Evolutionary conservation across 1,140 invertebrate species (phyloP).

Genomic region (Aethina tumida): DNA sequence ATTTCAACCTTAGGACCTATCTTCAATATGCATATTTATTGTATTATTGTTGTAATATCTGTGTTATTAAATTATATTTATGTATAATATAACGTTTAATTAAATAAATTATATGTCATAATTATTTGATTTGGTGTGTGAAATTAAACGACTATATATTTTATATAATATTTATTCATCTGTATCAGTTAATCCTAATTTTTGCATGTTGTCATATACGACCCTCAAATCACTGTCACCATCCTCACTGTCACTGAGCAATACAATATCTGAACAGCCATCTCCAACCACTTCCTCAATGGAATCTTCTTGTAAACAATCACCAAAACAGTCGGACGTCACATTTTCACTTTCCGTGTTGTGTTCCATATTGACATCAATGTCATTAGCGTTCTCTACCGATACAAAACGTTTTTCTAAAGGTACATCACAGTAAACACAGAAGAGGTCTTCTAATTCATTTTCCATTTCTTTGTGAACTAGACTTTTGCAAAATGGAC

Average conservation of each 20-base stretch:
- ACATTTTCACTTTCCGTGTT: conserved; percentile 7
- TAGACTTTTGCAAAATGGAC: conserved; percentile 23
- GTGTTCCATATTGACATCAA: conserved; percentile 4
- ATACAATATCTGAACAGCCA: no score
- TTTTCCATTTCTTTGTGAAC: conserved; percentile 22
- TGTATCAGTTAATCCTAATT: no score
- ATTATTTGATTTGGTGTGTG: no score
- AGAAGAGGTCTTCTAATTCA: conserved; percentile 17
- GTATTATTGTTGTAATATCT: no score
- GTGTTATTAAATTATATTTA: no score
- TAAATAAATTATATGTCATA: no score
- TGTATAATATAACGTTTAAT: no score
- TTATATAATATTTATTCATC: no score
- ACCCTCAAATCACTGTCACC: conserved; percentile 21
- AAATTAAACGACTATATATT: no score
- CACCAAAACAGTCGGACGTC: conserved; percentile 14
- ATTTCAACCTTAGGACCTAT: no score
- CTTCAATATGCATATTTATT: no score
- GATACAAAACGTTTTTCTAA: conserved; percentile 19
- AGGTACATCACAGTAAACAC: conserved; percentile 28
- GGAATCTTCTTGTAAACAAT: conserved; percentile 18
- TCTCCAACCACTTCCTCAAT: conserved; percentile 20
- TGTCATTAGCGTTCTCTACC: conserved; percentile 5
- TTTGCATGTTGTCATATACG: no score
- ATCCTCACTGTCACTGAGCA: conserved; percentile 16